phyloP scores from a whole-genome alignment of 2,888 invertebrate genomes.

The Actias luna region DNA sequence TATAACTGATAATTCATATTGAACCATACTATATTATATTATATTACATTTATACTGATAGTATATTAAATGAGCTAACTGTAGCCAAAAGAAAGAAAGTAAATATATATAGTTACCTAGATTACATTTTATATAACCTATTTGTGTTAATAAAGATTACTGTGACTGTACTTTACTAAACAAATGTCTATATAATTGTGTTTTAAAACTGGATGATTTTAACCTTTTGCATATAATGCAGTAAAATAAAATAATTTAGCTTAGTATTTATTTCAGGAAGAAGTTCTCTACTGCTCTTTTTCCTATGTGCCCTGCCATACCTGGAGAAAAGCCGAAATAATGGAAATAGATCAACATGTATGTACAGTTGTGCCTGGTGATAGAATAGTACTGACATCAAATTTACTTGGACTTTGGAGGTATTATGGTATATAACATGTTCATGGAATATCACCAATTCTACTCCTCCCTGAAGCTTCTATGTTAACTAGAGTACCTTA shows the following conservation, averaged over 20 bases:
- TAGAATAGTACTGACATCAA: conserved; percentile 88
- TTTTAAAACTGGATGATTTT: no score
- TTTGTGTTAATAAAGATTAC: no score
- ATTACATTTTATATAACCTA: no score
- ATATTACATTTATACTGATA: no score
- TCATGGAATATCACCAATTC: conserved; percentile 85
- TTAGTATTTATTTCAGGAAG: conserved; percentile 53
- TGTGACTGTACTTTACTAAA: no score
- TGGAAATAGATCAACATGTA: conserved; percentile 85
- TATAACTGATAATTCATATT: no score
- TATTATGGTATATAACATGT: conserved; percentile 85
- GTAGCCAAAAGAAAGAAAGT: no score
- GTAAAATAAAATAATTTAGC: not conserved
- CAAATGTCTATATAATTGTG: no score
- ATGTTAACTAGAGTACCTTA: conserved; percentile 96
- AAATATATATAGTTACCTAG: no score
- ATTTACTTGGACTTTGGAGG: conserved; percentile 93
- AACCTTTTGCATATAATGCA: not conserved
- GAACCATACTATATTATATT: no score
- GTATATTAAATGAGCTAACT: no score
- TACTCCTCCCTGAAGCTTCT: conserved; percentile 89
- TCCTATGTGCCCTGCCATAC: conserved; percentile 94
- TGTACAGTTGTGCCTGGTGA: conserved; percentile 83
- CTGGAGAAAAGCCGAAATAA: conserved; percentile 93
- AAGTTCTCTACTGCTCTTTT: conserved; percentile 72